Base-by-base conservation (phyloP, 2,113 vertebrate genomes). In the Prolemur simus region DNA sequence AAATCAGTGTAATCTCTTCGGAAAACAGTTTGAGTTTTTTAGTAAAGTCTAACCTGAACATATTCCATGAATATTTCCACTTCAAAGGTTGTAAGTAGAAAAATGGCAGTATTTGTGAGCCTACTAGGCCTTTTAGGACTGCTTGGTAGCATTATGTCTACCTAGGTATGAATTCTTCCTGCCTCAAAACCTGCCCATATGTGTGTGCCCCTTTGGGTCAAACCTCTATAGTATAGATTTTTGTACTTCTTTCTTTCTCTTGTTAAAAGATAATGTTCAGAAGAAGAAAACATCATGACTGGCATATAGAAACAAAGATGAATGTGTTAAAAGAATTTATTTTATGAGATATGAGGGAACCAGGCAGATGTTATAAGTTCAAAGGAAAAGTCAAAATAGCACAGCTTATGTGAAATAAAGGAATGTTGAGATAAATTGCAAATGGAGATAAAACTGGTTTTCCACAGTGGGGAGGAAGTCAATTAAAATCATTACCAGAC, bases 311-410 rank as follows among this genome's bases (percentile, higher is more conserved):
- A 89, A 71, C 64, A 87, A 88, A 84, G 68, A 71, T 58, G 52
- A 64, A 66, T 56, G 11, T 94, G 39, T 63, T 95, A 37, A 80
- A 86, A 82, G 11, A 78, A 73, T 89, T 47, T 69, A 77, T 78
- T 91, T 83, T 80, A 78, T 92, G 12, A 20, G 39, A 39, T 77
- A 37, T 39, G 45, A 94, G 58, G 49, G 49, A 97, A 76, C 52
- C 39, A 91, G 66, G 66, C 82, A 85, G 82, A 82, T 94, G 58
- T 58, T 92, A 85, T 49, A 42, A 60, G 89, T 81, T 96, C 92
- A 96, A 81, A 96, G 71, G 58, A 91, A 96, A 94, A 94, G 34
- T 88, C 63, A 42, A 64, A 93, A 34, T 34, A 80, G 82, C 64
- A 69, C 13, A 78, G 63, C n/a, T 76, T 69, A 58, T 80, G 37